Evolutionary conservation across 2,797 vertebrate species (phyloP).

Genomic region (Silurus aristotelis): DNA sequence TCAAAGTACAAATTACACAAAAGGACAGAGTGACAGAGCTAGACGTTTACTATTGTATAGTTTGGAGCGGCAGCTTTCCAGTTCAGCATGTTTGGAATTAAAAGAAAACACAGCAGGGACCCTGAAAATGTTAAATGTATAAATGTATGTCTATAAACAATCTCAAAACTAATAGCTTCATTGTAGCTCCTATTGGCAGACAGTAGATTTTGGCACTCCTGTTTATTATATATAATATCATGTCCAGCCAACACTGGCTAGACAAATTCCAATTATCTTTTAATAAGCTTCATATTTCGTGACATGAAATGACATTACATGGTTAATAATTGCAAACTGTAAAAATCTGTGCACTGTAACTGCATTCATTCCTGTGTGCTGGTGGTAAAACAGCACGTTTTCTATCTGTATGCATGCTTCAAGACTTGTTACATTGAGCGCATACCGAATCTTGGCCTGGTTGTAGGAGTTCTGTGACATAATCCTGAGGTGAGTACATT

Average conservation of each 20-base stretch:
- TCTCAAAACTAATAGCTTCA: neutral
- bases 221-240: neutral
- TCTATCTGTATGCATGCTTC: neutral
- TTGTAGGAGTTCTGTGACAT: constrained; percentile 23
- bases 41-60: no score
- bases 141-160: no score
- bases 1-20: neutral
- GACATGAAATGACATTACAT: neutral
- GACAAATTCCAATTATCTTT: neutral
- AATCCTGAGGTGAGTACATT: constrained; percentile 45
- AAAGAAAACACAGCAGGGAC: neutral
- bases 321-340: neutral
- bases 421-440: neutral
- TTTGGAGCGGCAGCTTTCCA: neutral
- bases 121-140: no score
- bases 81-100: neutral
- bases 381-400: neutral
- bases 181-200: neutral
- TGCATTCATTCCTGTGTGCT: neutral
- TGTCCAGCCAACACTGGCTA: neutral
- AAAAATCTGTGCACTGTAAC: neutral
- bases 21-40: neutral
- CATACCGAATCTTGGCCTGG: constrained; percentile 60
- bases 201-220: neutral
- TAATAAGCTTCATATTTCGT: neutral